A percentile compares a stretch with the other conserved stretches of the same genome.
phyloP scores from a whole-genome alignment of 1,140 invertebrate genomes.

The Drosophila seguyi region DNA sequence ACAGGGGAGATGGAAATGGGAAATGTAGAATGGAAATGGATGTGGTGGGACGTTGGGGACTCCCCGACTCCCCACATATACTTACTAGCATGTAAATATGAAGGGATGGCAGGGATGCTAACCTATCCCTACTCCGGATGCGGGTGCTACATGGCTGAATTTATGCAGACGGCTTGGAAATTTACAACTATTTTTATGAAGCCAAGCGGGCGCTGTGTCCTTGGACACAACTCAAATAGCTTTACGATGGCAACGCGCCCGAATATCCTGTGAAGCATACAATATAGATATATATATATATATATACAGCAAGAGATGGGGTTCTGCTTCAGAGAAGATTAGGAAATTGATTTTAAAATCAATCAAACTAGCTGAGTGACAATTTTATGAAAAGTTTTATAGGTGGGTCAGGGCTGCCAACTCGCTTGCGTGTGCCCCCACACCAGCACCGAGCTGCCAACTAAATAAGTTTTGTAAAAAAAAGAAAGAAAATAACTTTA shows the following conservation, averaged over 20 bases:
- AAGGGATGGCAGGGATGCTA: not conserved
- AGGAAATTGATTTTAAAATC: slow-evolving; percentile 52
- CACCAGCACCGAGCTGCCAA: slow-evolving; percentile 1
- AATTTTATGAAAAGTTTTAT: slow-evolving; percentile 39
- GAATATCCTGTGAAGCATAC: slow-evolving; percentile 24
- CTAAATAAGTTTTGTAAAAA: not conserved
- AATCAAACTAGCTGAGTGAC: slow-evolving; percentile 38
- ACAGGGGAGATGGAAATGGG: slow-evolving; percentile 18
- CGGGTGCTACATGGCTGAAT: slow-evolving; percentile 48
- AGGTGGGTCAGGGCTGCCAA: slow-evolving; percentile 12
- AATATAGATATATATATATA: not conserved
- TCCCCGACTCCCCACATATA: not conserved
- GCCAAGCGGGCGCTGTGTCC: slow-evolving; percentile 56
- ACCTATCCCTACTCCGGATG: slow-evolving; percentile 1
- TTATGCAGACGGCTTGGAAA: slow-evolving; percentile 72
- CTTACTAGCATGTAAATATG: not conserved
- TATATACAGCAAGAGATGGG: not conserved
- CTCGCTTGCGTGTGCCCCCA: not conserved
- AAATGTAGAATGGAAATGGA: slow-evolving; percentile 18
- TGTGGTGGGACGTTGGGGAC: not conserved
- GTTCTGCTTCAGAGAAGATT: slow-evolving; percentile 19
- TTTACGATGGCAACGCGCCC: slow-evolving; percentile 55
- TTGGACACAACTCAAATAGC: slow-evolving; percentile 42
- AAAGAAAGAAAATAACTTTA: not conserved
- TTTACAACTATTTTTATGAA: slow-evolving; percentile 82